phyloP scores from a whole-genome alignment of 2,113 vertebrate species.

The Arothron firmamentum region DNA sequence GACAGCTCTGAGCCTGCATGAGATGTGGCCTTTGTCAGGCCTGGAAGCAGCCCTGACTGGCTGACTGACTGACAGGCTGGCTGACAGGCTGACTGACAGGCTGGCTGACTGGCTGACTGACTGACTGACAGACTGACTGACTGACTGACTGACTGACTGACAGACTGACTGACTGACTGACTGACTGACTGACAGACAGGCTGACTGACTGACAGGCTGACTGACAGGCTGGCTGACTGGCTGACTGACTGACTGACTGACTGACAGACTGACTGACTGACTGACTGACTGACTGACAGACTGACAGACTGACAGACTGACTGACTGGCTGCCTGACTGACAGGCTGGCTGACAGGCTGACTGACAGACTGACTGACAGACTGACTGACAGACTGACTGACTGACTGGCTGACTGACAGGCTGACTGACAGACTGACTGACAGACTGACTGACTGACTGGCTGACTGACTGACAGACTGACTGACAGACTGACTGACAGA shows the following conservation, averaged over 20 bases:
- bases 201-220: constrained; percentile 1
- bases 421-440: too few relatives aligned
- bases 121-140: constrained; percentile 5
- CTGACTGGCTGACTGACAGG: constrained; percentile 3
- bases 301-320: too few relatives aligned
- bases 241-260: neutral
- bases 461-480: constrained; percentile 1
- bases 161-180: neutral
- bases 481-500: too few relatives aligned
- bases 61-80: constrained; percentile 1
- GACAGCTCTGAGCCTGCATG: neutral
- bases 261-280: constrained; percentile 10
- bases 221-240: too few relatives aligned
- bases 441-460: too few relatives aligned
- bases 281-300: constrained; percentile 1
- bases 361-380: neutral
- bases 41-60: constrained; percentile 6
- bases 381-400: constrained; percentile 7
- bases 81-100: neutral
- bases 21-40: constrained; percentile 2
- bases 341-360: too few relatives aligned
- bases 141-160: constrained; percentile 2
- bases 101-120: neutral
- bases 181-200: too few relatives aligned
- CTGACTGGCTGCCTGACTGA: constrained; percentile 1